Conservation (phyloP, 2,113 vertebrate genomes). For the Calonectris borealis region DNA sequence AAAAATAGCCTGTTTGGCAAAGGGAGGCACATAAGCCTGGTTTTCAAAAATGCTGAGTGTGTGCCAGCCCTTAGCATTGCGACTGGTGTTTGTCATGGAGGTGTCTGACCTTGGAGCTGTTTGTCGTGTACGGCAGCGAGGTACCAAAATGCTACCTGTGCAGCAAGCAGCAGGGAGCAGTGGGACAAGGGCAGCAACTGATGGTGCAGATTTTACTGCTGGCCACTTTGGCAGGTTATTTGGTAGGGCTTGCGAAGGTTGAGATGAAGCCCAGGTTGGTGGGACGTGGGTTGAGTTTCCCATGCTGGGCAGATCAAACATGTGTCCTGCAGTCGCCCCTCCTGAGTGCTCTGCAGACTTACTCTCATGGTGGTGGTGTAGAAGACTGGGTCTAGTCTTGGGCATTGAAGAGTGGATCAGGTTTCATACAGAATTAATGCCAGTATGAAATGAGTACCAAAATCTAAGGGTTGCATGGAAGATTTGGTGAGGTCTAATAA, state of each 20-base stretch:
- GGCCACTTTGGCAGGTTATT: background rate
- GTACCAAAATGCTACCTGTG: background rate
- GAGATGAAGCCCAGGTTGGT: background rate
- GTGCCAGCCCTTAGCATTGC: background rate
- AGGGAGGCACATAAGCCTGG: background rate
- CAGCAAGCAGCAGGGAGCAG: background rate
- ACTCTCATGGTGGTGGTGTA: background rate
- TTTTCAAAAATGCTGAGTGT: background rate
- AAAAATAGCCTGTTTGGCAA: background rate
- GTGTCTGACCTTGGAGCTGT: background rate
- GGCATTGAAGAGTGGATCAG: background rate
- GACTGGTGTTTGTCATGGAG: background rate
- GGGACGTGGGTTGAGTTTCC: background rate
- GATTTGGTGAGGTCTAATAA: background rate
- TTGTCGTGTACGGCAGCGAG: accelerated
- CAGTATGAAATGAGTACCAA: background rate
- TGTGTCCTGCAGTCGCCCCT: background rate
- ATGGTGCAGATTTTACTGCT: background rate
- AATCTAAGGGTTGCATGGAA: background rate
- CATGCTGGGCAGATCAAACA: accelerated
- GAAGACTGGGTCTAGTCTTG: background rate
- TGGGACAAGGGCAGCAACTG: background rate
- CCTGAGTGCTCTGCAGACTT: background rate
- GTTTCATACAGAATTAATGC: background rate
- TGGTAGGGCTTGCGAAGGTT: background rate